Conservation (phyloP, 2,797 vertebrate species). For the Gambusia yucatana region DNA sequence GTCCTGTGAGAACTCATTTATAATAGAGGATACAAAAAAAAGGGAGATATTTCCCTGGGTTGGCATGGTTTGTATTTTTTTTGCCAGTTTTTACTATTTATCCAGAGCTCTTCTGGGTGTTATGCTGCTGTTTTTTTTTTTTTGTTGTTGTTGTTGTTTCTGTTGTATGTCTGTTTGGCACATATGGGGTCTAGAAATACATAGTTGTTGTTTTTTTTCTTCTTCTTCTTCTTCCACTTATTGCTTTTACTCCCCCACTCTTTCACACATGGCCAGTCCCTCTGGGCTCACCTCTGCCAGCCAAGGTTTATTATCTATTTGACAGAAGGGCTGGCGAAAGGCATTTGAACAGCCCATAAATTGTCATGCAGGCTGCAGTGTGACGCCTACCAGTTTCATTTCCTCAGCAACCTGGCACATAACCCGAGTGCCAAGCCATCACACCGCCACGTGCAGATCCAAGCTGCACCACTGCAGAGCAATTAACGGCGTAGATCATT, state of each 20-base stretch:
- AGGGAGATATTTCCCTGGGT: conserved; percentile 29
- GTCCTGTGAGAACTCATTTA: conserved; percentile 68
- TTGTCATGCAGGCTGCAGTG: conserved; percentile 75
- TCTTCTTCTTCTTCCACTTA: conserved; percentile 6
- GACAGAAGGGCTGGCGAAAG: conserved; percentile 74
- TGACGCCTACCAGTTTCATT: conserved; percentile 64
- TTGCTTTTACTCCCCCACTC: conserved; percentile 58
- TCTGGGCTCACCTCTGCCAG: conserved; percentile 66
- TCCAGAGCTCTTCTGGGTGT: conserved; percentile 22
- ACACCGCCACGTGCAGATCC: conserved; percentile 64
- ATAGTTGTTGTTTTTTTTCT: not conserved
- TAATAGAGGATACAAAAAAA: conserved; percentile 55
- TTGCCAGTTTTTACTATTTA: conserved; percentile 31
- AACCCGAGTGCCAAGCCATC: conserved; percentile 66
- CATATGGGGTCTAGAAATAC: conserved; percentile 19
- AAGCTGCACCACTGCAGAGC: conserved; percentile 82
- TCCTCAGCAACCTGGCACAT: conserved; percentile 65
- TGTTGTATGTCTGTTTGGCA: conserved; percentile 26
- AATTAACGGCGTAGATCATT: conserved; percentile 95
- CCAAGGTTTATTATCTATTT: conserved; percentile 76
- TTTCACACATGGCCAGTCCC: conserved; percentile 60
- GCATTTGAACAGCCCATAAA: conserved; percentile 79
- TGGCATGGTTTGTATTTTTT: conserved; percentile 31
- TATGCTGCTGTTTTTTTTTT: conserved; percentile 20
- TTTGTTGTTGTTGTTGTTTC: not conserved